A percentile compares a stretch with the other conserved stretches of the same genome.
Evolutionary conservation across 2,113 vertebrate genomes (phyloP).

Genomic region (Notarius quadriscutis): DNA sequence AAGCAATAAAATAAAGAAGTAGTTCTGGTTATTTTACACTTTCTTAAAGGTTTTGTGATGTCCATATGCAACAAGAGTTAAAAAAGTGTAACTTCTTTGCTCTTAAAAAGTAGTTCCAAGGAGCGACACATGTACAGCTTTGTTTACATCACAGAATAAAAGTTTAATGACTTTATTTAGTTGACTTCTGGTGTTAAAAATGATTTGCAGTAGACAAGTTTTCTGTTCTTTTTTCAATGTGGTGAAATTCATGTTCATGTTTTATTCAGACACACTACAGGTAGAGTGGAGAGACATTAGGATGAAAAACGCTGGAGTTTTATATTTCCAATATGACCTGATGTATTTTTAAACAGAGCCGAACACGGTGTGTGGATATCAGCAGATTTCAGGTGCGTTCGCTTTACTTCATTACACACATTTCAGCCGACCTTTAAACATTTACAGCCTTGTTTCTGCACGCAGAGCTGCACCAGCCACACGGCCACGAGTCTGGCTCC

Average conservation of each 20-base stretch:
- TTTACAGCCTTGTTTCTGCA: slow-evolving; percentile 32
- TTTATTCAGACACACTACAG: not conserved
- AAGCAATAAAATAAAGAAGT: no score
- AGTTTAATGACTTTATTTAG: not conserved
- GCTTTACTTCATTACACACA: not conserved
- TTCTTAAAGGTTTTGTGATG: not conserved
- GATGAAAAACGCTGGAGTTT: not conserved
- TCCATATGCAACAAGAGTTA: not conserved
- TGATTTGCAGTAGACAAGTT: not conserved
- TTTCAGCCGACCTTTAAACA: slow-evolving; percentile 5
- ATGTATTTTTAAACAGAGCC: not conserved
- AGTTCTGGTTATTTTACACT: no score
- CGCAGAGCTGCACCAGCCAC: slow-evolving; percentile 30
- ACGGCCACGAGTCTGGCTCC: slow-evolving; percentile 34
- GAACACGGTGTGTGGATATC: not conserved
- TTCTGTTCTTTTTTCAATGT: not conserved
- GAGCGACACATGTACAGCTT: not conserved
- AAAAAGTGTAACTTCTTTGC: not conserved
- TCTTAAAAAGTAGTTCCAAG: not conserved
- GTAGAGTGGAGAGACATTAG: not conserved
- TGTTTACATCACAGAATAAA: not conserved
- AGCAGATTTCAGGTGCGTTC: not conserved
- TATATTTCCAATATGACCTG: not conserved
- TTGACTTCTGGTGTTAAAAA: not conserved
- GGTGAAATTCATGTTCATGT: not conserved